Base-by-base conservation (phyloP, 2,113 vertebrate species). In the Solea senegalensis region DNA sequence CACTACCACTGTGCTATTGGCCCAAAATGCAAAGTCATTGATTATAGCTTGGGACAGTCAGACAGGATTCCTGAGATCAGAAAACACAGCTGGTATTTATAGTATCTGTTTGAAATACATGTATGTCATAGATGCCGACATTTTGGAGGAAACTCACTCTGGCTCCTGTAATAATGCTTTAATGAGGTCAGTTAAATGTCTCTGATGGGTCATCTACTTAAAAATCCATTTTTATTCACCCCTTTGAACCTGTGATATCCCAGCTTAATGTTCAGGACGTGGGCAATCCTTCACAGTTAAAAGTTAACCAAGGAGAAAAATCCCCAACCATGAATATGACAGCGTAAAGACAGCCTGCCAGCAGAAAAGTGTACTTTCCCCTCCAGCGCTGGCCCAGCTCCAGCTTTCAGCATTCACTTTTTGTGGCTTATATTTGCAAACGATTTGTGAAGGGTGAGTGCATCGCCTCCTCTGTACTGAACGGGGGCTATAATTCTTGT, bases 191-290 rank as follows among this genome's bases (percentile, higher is more conserved):
- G 2, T 76, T 74, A 63, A 80, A 69, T 8, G 49, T 45, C 14
- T 82, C 62, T 54, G 64, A 83, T 62, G 63, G 76, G 84, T 81
- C 78, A 51, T 70, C 34, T 62, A 54, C 80, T 73, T 62, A 41
- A 75, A 67, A 69, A 84, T 75, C 49, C 15, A 53, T 69, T 85
- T 81, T 73, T 82, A 84, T 70, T 50, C 69, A 15, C 43, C 12
- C 27, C 82, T 90, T 90, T 89, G 81, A 90, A 73, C 67, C 40
- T 53, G 27, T 69, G 85, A 82, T 66, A 81, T 78, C 63, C 41
- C 69, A 83, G 69, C 70, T 52, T 15, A 57, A 62, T 21, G 43
- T 74, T 78, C 54, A 69, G 44, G 73, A 77, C 56, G 56, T 59
- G 58, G 50, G 41, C 44, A 39, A 52, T 56, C 57, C 40, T 72